Percentiles rank a stretch among this genome's conserved stretches.
These are phyloP conservation scores for Larimichthys polyactis DNA, from an alignment of 2,113 vertebrate species.

Conservation along the genomic window DNA sequence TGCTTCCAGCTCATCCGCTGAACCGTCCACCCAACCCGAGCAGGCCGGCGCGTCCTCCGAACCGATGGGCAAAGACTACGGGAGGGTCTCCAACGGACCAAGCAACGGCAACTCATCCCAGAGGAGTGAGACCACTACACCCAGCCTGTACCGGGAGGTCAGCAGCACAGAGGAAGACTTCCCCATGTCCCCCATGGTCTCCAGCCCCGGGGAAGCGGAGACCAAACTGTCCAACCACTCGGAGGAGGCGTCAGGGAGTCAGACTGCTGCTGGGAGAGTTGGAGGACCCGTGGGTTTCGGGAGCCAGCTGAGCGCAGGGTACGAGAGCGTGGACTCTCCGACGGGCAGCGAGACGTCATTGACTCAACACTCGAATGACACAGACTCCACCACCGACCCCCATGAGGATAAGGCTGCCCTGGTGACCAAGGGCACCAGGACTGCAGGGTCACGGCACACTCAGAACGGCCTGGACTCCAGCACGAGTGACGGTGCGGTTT, in stretches of 20 bases:
- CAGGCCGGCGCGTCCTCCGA: constrained; percentile 76
- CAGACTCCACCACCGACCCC: constrained; percentile 98
- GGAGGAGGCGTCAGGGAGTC: constrained; percentile 90
- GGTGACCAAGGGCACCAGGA: constrained; percentile 95
- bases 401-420: constrained; percentile 94
- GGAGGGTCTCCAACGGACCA: constrained; percentile 95
- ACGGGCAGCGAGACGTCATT: constrained; percentile 98
- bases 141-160: constrained; percentile 94
- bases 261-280: constrained; percentile 87
- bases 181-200: constrained; percentile 91
- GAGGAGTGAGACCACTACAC: constrained; percentile 88
- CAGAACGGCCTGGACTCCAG: constrained; percentile 97
- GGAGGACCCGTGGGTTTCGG: constrained; percentile 89
- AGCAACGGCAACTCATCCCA: constrained; percentile 93
- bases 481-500: constrained; percentile 75
- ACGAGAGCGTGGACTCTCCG: constrained; percentile 99
- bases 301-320: constrained; percentile 96
- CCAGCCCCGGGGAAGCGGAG: constrained; percentile 90
- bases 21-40: constrained; percentile 86
- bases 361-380: constrained; percentile 98
- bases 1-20: constrained; percentile 82
- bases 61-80: constrained; percentile 89
- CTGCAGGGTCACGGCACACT: constrained; percentile 93
- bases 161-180: constrained; percentile 94
- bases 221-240: constrained; percentile 97